Evolutionary conservation across 2,113 vertebrate species (phyloP), one percentile per base, ranked within the genome.

Genomic region (Halichoeres trimaculatus): DNA sequence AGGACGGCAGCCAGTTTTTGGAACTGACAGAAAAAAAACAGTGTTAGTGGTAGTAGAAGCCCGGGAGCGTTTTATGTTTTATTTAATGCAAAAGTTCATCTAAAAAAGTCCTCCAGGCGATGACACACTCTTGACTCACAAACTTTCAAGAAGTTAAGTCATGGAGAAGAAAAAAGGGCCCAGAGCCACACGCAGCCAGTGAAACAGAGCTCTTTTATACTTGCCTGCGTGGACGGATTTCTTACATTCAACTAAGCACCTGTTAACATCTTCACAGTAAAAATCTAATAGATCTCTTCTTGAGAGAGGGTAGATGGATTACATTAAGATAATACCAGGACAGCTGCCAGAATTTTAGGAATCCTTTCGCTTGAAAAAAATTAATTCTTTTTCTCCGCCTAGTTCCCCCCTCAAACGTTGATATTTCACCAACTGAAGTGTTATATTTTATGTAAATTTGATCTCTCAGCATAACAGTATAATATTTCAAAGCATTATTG

Each of bases 51-150:
- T 48, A 14, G 47, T 30, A 30, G 64, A 70, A 77, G 62, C 69
- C 81, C 64, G 51, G 2, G 50, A 66, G 83, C 47, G 24, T 26
- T 74, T 26, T 35, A 74, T 88, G 72, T 83, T 84, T 90, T 79
- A 88, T 90, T 89, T 73, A 90, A 74, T 62, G 73, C 67, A 65
- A 84, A 78, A 70, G 65, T 80, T 30, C 0, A 77, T 70, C 19
- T 35, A 36, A 76, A 61, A 76, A 79, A 53, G 38, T 68, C 76
- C 64, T 56, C 1, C 56, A 66, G 75, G 68, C 58, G 10, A 55
- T 70, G 79, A 79, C 53, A 16, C 54, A 68, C 24, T 71, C 51
- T 73, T 80, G 58, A 81, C 66, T 89, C 69, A 74, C 48, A 63
- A 85, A 86, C 70, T 86, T 74, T 74, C 45, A 70, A 58, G 24